phyloP scores from a whole-genome alignment of 2,888 invertebrate species.

The Oscheius onirici region DNA sequence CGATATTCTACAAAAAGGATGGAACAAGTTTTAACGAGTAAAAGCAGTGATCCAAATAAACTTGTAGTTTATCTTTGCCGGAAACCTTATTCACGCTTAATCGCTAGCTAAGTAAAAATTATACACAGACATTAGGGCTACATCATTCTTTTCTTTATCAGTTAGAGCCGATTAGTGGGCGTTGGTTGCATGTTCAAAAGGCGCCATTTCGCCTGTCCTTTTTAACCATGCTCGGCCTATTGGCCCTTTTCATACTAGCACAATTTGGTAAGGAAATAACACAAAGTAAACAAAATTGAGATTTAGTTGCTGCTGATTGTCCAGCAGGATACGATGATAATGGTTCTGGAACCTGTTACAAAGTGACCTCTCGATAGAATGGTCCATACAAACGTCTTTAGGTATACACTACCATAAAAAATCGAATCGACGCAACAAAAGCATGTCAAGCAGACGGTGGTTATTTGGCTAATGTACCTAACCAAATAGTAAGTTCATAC shows the following conservation, averaged over 20 bases:
- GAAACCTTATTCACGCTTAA: background rate
- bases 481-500: background rate
- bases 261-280: background rate
- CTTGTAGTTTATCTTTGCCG: background rate
- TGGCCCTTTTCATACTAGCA: background rate
- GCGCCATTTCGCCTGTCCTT: background rate
- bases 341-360: background rate
- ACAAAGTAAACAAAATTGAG: background rate
- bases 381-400: background rate
- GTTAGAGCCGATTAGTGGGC: conserved; percentile 25
- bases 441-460: background rate
- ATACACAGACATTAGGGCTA: background rate
- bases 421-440: background rate
- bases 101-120: too few relatives aligned
- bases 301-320: background rate
- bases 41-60: background rate
- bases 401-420: background rate
- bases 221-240: background rate
- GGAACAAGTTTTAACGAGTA: conserved; percentile 17
- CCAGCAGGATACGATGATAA: background rate
- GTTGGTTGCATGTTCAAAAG: conserved; percentile 18
- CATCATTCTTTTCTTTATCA: conserved; percentile 12
- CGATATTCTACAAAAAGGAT: conserved; percentile 11
- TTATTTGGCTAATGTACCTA: conserved; percentile 1
- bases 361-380: background rate